Evolutionary conservation across 2,797 vertebrate species (phyloP).

Genomic region (Helicolenus hilgendorfi): DNA sequence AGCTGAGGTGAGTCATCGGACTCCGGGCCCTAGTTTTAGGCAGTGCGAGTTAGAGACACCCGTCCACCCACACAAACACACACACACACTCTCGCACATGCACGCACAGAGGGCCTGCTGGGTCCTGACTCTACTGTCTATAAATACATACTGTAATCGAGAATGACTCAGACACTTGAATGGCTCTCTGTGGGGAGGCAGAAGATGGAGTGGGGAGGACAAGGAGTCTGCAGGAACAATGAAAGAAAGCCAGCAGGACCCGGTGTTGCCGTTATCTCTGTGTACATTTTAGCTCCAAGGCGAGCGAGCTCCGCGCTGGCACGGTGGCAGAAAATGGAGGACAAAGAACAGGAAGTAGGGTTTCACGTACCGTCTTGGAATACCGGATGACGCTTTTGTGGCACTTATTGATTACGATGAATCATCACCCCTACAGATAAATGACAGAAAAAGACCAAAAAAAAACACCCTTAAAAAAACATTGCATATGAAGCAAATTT

Average conservation of each 20-base stretch:
- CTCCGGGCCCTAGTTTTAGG: conserved; percentile 67
- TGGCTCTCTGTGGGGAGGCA: conserved; percentile 60
- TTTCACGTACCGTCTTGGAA: not conserved
- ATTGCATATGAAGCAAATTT: not conserved
- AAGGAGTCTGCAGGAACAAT: conserved; percentile 46
- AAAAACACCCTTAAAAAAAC: not conserved
- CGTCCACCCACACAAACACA: conserved; percentile 37
- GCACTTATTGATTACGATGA: not conserved
- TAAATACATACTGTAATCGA: conserved; percentile 84
- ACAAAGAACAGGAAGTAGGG: conserved; percentile 30
- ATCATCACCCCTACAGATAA: not conserved
- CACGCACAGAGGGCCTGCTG: conserved; percentile 46
- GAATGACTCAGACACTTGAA: conserved; percentile 83
- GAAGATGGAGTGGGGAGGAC: conserved; percentile 62
- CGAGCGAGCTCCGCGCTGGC: not conserved
- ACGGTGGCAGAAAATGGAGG: conserved; percentile 54
- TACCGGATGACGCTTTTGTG: not conserved
- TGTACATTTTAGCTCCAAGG: conserved; percentile 26
- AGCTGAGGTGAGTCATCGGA: conserved; percentile 77
- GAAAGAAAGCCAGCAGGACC: conserved; percentile 27
- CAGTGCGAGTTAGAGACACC: conserved; percentile 47
- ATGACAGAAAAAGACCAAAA: not conserved
- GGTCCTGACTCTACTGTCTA: conserved; percentile 80
- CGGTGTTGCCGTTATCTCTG: conserved; percentile 3
- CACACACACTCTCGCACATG: conserved; percentile 17